phyloP scores from a whole-genome alignment of 2,888 invertebrate genomes.

The Rhyacophila evoluta region DNA sequence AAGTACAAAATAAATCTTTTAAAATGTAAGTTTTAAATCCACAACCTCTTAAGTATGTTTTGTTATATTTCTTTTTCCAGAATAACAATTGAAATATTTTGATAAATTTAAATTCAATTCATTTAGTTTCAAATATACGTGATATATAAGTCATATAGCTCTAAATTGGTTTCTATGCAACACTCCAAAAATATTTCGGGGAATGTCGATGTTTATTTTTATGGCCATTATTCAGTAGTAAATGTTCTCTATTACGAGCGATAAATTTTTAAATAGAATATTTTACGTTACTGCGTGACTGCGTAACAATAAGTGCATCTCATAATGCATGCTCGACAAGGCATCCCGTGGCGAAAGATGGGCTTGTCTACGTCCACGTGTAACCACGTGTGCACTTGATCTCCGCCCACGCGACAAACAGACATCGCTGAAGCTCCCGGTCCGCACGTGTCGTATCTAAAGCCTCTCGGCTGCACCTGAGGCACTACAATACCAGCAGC shows the following conservation, averaged over 20 bases:
- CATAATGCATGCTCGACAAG: background rate
- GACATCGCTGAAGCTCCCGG: background rate
- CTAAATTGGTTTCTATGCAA: too few relatives aligned
- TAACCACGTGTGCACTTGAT: slow-evolving; percentile 1
- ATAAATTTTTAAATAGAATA: background rate
- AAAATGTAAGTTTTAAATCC: too few relatives aligned
- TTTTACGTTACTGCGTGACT: background rate
- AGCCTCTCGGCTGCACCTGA: background rate
- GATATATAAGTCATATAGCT: too few relatives aligned
- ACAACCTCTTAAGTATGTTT: too few relatives aligned
- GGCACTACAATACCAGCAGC: background rate
- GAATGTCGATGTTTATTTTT: too few relatives aligned
- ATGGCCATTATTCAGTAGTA: background rate
- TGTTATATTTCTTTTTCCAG: too few relatives aligned
- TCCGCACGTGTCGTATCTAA: background rate
- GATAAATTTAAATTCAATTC: too few relatives aligned
- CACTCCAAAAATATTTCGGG: too few relatives aligned
- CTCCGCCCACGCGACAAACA: slow-evolving; percentile 5
- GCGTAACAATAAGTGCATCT: background rate
- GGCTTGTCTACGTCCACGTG: background rate
- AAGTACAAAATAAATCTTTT: too few relatives aligned
- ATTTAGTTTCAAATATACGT: too few relatives aligned
- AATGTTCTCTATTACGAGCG: background rate
- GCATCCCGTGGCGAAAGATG: background rate
- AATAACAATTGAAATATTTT: too few relatives aligned